Base-by-base conservation (phyloP, 2,888 invertebrate genomes). In the Tortrix viridana region DNA sequence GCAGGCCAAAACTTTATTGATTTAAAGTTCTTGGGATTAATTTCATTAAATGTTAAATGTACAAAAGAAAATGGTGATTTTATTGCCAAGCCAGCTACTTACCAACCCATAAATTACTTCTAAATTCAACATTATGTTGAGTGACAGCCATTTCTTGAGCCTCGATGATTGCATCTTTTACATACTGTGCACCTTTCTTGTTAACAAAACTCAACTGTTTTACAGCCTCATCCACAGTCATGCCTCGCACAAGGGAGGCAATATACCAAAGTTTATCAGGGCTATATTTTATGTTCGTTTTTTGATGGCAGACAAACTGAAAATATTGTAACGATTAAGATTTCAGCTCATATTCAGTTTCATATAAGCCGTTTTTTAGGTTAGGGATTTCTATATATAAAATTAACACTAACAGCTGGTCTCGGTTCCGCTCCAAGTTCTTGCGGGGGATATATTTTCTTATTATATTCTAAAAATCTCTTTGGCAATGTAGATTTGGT, bases 21-120 rank as follows among this genome's bases (percentile, higher is more conserved):
- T 7, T 3, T 12, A 9, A 32, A 32, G 32, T 32, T 32, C 9
- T 32, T 12, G 32, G 32, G 32, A 12, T 32, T 12, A 1, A 7
- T 3, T 32, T 3, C 32, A 32, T 12, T 32, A 32, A 32, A 32
- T 32, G 32, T 32, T 12, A 2, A 12, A 32, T 32, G 32, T 32
- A 7, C 32, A 32, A n/a, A n/a, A n/a, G n/a, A n/a, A n/a, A n/a
- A n/a, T 12, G 3, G 32, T 32, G 12, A 2, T 12, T 32, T 9
- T 3, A 32, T 32, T 12, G 12, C 32, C 12, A 26, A 16, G 48
- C 12, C 16, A 61, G 32, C 41, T 62, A 77, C 94, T 90, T 86
- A 97, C 96, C 96, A 89, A 99, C 95, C 99, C 98, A 99, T 65
- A 99, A 92, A 90, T 99, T 98, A 78, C 97, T 98, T 78, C 94